These are phyloP conservation scores for Sardinella longiceps DNA, from an alignment of 2,797 vertebrate species.

Conservation along the genomic window DNA sequence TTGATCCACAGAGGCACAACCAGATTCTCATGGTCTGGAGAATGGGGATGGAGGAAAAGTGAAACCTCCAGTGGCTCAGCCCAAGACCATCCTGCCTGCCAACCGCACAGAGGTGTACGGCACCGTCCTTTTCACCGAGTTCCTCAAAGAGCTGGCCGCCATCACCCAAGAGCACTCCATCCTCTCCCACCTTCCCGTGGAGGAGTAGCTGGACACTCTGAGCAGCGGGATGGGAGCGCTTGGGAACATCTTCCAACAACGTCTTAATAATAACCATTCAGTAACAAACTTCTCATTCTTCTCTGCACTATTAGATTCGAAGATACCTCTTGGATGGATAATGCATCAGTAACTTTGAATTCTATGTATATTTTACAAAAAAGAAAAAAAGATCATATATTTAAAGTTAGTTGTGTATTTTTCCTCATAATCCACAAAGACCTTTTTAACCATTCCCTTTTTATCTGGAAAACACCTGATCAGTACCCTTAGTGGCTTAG, in stretches of 20 bases:
- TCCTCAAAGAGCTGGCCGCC: conserved; percentile 97
- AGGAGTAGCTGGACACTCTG: conserved; percentile 70
- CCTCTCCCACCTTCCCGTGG: conserved; percentile 74
- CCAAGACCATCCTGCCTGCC: conserved; percentile 76
- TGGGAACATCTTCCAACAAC: neutral
- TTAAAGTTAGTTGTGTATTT: neutral
- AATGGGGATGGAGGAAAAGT: conserved; percentile 62
- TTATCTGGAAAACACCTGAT: neutral
- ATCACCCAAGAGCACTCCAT: conserved; percentile 85
- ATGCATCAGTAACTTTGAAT: conserved; percentile 38
- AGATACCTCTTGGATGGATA: conserved; percentile 51
- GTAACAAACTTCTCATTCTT: conserved; percentile 63
- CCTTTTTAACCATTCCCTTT: neutral
- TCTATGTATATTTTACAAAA: neutral
- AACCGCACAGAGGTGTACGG: conserved; percentile 85
- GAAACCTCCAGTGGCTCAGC: conserved; percentile 75
- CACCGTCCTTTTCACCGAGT: conserved; percentile 92
- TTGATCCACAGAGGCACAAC: neutral
- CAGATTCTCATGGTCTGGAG: neutral
- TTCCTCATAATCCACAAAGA: neutral
- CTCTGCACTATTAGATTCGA: conserved; percentile 76
- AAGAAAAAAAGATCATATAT: neutral
- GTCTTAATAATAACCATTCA: conserved; percentile 44
- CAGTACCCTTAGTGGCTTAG: conserved; percentile 2
- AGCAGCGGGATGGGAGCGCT: neutral